A percentile compares a stretch with the other conserved stretches of the same genome.
Evolutionary conservation across 2,113 vertebrate genomes (phyloP).

Genomic region (Sminthopsis crassicaudata): DNA sequence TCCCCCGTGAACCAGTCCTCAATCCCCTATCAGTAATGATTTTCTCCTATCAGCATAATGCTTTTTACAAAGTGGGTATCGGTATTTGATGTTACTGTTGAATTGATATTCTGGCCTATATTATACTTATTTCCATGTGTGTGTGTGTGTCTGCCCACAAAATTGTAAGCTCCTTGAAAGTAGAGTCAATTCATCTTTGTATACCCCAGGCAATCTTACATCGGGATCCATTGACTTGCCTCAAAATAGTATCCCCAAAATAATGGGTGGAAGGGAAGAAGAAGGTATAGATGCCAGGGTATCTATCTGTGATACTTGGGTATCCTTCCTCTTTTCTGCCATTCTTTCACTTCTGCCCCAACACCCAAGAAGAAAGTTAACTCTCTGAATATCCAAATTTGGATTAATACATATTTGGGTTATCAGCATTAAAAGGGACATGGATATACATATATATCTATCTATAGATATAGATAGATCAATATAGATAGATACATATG

Average conservation of each 20-base stretch:
- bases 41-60: neutral
- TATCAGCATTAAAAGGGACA: slow-evolving; percentile 75
- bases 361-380: neutral
- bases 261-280: neutral
- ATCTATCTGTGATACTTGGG: neutral
- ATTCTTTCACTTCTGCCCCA: neutral
- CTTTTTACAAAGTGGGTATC: neutral
- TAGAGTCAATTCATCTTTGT: neutral
- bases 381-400: neutral
- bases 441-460: slow-evolving; percentile 68
- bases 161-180: neutral
- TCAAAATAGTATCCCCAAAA: neutral
- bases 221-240: neutral
- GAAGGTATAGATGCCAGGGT: slow-evolving; percentile 15
- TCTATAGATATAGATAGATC: no score
- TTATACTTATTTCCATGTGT: neutral
- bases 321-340: neutral
- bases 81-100: neutral
- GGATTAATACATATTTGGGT: slow-evolving; percentile 34
- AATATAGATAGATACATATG: no score
- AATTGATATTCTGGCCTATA: neutral
- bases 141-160: neutral
- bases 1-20: neutral
- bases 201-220: neutral
- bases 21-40: neutral